Base-by-base conservation (phyloP, 2,113 vertebrate genomes). In the Chrysochloris asiatica region DNA sequence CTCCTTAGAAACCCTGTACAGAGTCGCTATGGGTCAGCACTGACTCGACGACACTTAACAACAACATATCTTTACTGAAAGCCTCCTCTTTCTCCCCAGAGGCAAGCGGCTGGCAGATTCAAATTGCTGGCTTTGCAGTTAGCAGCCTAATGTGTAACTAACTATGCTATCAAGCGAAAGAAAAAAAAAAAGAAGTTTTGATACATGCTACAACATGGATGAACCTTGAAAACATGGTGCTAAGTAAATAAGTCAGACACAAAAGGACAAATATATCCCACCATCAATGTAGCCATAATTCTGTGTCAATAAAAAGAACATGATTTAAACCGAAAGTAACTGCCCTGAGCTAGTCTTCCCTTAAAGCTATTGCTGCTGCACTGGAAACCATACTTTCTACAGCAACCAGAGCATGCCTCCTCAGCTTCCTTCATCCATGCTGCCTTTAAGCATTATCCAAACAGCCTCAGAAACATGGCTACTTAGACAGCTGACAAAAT, bases 251-350 rank as follows among this genome's bases (percentile, higher is more conserved):
- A 69, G 16, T 69, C 36, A 38, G 36, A 67, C n/a, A 17, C 14
- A 21, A 69, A 69, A 69, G 65, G 36, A 69, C 5, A n/a, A 14
- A n/a, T n/a, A 67, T 36, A n/a, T 67, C 30, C 63, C n/a, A 67
- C 63, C 71, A 88, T 79, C 76, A 73, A 80, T 54, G 30, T 80
- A 28, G 22, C 59, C 41, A 86, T 54, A 88, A 90, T 76, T 95
- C 36, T 87, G 47, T 88, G 78, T 21, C 82, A 94, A 88, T 81
- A 93, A 92, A 56, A 36, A 77, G 91, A 83, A 75, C 72, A 47
- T 16, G 69, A 85, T 91, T 84, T 88, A 94, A 87, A 73, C 47
- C 84, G 45, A 93, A 91, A 89, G 90, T 0, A 26, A 26, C 83
- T 92, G 76, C 26, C 83, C 17, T 88, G n/a, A 85, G 28, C 22